phyloP scores from a whole-genome alignment of 2,888 invertebrate species.

The Eretmocerus hayati region DNA sequence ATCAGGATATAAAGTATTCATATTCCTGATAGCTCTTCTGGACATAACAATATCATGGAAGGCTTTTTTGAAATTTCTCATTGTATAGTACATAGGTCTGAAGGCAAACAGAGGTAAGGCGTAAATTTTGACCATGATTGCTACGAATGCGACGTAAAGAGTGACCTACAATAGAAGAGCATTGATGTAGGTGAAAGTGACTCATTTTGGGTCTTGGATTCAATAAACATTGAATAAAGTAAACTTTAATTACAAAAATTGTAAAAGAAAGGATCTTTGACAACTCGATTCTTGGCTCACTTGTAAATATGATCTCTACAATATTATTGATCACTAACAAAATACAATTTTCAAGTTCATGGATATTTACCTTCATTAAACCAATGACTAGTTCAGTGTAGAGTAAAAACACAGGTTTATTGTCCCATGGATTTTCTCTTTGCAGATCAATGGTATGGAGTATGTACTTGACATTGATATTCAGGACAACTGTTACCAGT shows the following conservation, averaged over 20 bases:
- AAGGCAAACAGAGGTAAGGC: conserved; percentile 97
- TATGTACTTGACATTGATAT: conserved; percentile 87
- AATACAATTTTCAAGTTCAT: not conserved
- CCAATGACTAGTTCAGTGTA: conserved; percentile 96
- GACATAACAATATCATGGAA: conserved; percentile 96
- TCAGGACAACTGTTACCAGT: conserved; percentile 83
- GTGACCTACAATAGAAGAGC: conserved; percentile 50
- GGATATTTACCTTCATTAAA: conserved; percentile 57
- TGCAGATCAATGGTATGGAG: conserved; percentile 80
- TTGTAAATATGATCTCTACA: too few species aligned
- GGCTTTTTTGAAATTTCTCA: conserved; percentile 96
- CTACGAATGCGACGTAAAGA: conserved; percentile 86
- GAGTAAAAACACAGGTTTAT: conserved; percentile 93
- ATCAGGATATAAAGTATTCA: conserved; percentile 97
- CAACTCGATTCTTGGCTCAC: too few species aligned
- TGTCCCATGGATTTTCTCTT: conserved; percentile 97
- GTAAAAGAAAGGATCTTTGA: too few species aligned
- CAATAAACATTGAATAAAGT: too few species aligned
- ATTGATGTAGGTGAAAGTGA: not conserved
- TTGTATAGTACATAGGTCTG: conserved; percentile 98
- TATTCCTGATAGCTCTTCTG: conserved; percentile 90
- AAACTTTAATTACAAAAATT: too few species aligned
- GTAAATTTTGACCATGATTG: conserved; percentile 94
- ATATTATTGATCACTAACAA: too few species aligned
- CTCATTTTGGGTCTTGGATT: too few species aligned